phyloP scores from a whole-genome alignment of 2,888 invertebrate species.

The Pimpla rufipes region DNA sequence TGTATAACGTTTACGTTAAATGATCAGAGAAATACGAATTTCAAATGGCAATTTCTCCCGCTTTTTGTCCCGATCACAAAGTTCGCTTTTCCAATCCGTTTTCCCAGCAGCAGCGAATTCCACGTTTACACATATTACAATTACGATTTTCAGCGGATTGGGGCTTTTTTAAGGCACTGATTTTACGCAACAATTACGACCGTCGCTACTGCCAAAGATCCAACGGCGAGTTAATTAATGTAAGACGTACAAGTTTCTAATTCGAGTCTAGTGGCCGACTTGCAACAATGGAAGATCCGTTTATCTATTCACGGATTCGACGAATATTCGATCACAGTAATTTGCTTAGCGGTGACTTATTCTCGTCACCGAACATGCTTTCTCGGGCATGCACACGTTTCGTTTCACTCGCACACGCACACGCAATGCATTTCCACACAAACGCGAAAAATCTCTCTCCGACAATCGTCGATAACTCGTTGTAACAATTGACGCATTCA shows the following conservation, averaged over 20 bases:
- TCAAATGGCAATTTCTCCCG: neutral
- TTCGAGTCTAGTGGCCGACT: slow-evolving; percentile 40
- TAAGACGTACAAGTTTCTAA: slow-evolving; percentile 10
- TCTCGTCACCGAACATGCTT: slow-evolving; percentile 67
- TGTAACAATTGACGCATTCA: slow-evolving; percentile 63
- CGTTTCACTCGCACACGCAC: slow-evolving; percentile 49
- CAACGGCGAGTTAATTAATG: slow-evolving; percentile 41
- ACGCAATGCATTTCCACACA: slow-evolving; percentile 55
- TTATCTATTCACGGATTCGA: slow-evolving; percentile 45
- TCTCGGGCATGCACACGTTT: slow-evolving; percentile 52
- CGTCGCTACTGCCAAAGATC: slow-evolving; percentile 30
- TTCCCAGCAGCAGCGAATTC: slow-evolving; percentile 35
- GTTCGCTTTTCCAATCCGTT: neutral
- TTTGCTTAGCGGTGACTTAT: slow-evolving; percentile 68
- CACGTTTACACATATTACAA: slow-evolving; percentile 21
- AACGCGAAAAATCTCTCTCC: slow-evolving; percentile 65
- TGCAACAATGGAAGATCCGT: slow-evolving; percentile 41
- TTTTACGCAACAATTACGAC: slow-evolving; percentile 71
- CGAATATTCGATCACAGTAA: slow-evolving; percentile 68
- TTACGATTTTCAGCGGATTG: slow-evolving; percentile 42
- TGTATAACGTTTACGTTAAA: neutral
- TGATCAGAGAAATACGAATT: neutral
- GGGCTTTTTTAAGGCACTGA: slow-evolving; percentile 78
- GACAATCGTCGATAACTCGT: slow-evolving; percentile 62
- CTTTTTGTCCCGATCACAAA: neutral